Conservation (phyloP, 2,888 invertebrate species). For the Leptopterna dolabrata region DNA sequence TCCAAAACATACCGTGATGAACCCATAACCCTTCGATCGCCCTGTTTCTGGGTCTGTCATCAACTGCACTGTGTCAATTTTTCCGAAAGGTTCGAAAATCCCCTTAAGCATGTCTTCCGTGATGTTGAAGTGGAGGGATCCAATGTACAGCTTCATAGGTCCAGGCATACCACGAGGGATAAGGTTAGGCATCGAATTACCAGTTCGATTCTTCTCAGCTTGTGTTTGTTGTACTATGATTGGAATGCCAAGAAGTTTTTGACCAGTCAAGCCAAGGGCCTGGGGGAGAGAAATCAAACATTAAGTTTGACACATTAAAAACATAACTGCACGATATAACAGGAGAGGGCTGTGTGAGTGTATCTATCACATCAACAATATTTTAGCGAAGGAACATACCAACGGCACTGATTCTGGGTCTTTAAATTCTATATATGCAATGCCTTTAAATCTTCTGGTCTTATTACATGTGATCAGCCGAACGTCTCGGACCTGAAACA, state of each 20-base stretch:
- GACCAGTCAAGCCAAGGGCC: constrained; percentile 95
- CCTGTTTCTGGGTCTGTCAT: constrained; percentile 96
- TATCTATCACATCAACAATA: too few species aligned
- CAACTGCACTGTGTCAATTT: constrained; percentile 93
- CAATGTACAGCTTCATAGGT: constrained; percentile 96
- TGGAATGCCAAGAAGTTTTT: constrained; percentile 94
- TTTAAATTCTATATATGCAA: constrained; percentile 99
- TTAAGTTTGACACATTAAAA: not conserved
- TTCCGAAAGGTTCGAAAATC: constrained; percentile 99
- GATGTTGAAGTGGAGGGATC: constrained; percentile 97
- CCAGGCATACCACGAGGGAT: constrained; percentile 91
- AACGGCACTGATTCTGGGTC: constrained; percentile 97
- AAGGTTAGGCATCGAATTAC: constrained; percentile 84
- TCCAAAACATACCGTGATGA: constrained; percentile 82
- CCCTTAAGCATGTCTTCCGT: constrained; percentile 98
- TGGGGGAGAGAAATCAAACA: constrained; percentile 67
- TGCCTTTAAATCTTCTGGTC: constrained; percentile 97
- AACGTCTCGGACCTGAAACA: constrained; percentile 83
- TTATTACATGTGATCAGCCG: constrained; percentile 98
- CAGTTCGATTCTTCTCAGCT: constrained; percentile 93
- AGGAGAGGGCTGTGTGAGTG: not conserved
- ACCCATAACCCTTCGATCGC: constrained; percentile 96
- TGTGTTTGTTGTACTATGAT: constrained; percentile 99
- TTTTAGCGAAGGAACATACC: too few species aligned
- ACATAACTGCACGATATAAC: not conserved